phyloP scores from a whole-genome alignment of 2,797 vertebrate genomes.

The Perodicticus potto region DNA sequence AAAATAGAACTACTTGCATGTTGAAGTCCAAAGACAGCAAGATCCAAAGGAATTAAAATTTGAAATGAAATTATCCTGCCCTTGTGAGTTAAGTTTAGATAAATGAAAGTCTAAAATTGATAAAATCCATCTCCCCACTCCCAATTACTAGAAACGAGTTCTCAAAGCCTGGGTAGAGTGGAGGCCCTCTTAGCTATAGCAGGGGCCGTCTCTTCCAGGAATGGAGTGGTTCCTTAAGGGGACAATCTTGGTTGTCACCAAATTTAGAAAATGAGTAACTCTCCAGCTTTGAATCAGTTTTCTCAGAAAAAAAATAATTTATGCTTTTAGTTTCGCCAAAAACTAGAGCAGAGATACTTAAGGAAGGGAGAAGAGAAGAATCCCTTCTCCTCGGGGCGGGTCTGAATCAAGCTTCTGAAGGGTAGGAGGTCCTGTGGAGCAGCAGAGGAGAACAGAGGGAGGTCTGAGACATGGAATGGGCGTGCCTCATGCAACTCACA shows the following conservation, averaged over 20 bases:
- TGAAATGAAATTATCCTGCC: slow-evolving; percentile 32
- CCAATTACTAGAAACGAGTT: not conserved
- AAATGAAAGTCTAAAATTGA: slow-evolving; percentile 16
- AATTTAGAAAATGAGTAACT: not conserved
- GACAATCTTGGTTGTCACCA: not conserved
- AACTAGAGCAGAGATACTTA: not conserved
- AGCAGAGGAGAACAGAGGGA: not conserved
- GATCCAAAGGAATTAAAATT: slow-evolving; percentile 25
- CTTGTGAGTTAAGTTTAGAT: slow-evolving; percentile 25
- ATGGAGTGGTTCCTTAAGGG: not conserved
- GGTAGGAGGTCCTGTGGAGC: not conserved
- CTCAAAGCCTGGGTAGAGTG: not conserved
- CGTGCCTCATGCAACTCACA: not conserved
- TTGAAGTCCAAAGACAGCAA: not conserved
- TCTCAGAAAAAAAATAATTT: not conserved
- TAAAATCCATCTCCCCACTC: not conserved
- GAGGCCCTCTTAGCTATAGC: not conserved
- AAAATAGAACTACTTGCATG: not conserved
- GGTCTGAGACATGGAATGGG: not conserved
- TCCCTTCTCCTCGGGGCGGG: not conserved
- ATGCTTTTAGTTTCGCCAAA: not conserved
- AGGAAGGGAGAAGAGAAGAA: not conserved
- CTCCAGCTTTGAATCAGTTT: not conserved
- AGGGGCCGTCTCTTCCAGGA: not conserved
- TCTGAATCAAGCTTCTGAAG: not conserved